Conservation (phyloP, 2,113 vertebrate species). For the Sorex fumeus region DNA sequence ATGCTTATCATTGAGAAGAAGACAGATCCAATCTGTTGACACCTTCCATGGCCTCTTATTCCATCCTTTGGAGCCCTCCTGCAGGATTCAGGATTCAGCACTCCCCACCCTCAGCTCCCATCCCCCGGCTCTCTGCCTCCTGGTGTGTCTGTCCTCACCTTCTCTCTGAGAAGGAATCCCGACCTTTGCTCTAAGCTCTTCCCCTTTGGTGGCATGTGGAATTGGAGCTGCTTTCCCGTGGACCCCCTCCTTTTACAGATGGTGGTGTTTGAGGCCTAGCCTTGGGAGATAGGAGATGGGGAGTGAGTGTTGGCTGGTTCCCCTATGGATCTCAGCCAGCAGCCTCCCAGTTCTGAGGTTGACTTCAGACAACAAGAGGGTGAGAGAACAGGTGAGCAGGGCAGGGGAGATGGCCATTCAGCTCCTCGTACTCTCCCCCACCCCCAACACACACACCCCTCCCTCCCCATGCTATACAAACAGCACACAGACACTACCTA, state of each 20-base stretch:
- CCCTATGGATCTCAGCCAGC: too few species aligned
- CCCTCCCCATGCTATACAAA: rapidly evolving
- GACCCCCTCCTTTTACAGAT: neutral
- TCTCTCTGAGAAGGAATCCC: neutral
- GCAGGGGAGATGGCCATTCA: too few species aligned
- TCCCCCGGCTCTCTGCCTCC: neutral
- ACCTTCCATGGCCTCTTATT: neutral
- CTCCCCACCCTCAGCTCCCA: neutral
- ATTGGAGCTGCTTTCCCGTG: neutral
- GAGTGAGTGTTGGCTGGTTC: neutral
- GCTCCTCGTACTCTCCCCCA: too few species aligned
- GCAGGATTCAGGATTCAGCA: too few species aligned
- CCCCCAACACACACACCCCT: too few species aligned
- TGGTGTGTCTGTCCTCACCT: neutral
- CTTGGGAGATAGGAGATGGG: too few species aligned
- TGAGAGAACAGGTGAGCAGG: neutral
- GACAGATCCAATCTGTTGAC: neutral
- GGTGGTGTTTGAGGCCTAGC: neutral
- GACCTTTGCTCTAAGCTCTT: neutral
- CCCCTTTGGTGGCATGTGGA: neutral
- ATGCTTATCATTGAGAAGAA: neutral
- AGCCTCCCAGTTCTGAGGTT: neutral
- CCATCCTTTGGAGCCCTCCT: neutral
- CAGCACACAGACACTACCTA: neutral
- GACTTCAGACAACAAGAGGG: neutral